Evolutionary conservation across 64 coral and sea anemone genomes (phyloP).

Genomic region (Exaiptasia diaphana): DNA sequence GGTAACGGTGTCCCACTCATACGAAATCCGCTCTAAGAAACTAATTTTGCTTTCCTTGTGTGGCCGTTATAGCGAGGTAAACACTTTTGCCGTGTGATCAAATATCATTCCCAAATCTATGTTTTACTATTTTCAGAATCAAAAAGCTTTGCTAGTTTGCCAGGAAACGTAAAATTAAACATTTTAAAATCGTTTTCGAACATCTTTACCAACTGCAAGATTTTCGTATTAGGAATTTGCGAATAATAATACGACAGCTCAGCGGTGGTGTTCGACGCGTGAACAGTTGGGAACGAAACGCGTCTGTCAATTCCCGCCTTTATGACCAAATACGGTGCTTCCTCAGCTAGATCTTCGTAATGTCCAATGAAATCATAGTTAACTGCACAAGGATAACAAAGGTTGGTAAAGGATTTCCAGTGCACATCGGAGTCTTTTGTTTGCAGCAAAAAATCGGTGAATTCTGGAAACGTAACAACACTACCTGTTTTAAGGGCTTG

Average conservation of each 20-base stretch:
- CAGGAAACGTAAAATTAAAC: too few relatives aligned
- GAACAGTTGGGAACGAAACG: slow-evolving; percentile 1
- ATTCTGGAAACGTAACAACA: slow-evolving; percentile 36
- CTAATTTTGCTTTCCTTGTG: too few relatives aligned
- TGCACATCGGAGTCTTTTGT: background rate
- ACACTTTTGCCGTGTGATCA: too few relatives aligned
- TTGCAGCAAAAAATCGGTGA: background rate
- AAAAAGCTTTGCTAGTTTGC: too few relatives aligned
- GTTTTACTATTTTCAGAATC: too few relatives aligned
- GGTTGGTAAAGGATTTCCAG: background rate
- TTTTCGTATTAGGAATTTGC: too few relatives aligned
- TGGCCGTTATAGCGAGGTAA: too few relatives aligned
- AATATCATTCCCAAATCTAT: too few relatives aligned
- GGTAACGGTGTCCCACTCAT: too few relatives aligned
- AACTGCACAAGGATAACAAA: slow-evolving; percentile 31
- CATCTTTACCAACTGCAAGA: too few relatives aligned
- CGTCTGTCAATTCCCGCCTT: slow-evolving; percentile 26
- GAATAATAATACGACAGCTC: slow-evolving; percentile 14
- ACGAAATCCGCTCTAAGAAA: too few relatives aligned
- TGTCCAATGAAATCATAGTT: slow-evolving; percentile 36
- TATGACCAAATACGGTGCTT: slow-evolving; percentile 28
- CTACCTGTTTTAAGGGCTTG: background rate
- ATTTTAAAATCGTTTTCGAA: too few relatives aligned
- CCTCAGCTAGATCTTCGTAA: slow-evolving; percentile 17
- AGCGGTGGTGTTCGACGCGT: background rate